Evolutionary conservation across 2,888 invertebrate species (phyloP).

Genomic region (Polyommatus iphigenia): DNA sequence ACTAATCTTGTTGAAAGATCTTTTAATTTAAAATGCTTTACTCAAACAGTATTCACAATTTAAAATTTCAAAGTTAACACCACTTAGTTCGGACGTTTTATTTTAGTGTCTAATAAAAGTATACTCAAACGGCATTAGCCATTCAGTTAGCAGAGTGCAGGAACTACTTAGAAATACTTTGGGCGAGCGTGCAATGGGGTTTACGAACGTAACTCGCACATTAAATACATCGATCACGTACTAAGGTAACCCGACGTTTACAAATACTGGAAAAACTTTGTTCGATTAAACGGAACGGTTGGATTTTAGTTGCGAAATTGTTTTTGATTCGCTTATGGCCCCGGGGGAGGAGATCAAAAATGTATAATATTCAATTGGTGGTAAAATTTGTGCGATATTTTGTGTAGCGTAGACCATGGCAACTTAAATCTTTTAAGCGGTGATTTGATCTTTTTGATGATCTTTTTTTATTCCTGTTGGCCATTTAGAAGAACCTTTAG

Average conservation of each 20-base stretch:
- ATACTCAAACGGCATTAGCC: constrained; percentile 23
- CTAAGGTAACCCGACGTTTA: constrained; percentile 26
- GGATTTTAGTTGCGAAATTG: neutral
- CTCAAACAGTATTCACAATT: neutral
- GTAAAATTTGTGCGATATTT: too few species aligned
- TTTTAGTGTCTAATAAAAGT: constrained; percentile 25
- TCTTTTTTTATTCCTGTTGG: too few species aligned
- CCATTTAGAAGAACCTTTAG: too few species aligned
- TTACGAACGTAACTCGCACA: constrained; percentile 6
- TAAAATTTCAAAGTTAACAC: constrained; percentile 3
- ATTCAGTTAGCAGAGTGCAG: constrained; percentile 30
- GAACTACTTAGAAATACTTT: constrained; percentile 25
- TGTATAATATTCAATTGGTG: too few species aligned
- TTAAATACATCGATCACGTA: constrained; percentile 27
- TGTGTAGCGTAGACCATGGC: too few species aligned
- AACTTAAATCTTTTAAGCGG: too few species aligned
- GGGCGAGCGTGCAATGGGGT: constrained; percentile 18
- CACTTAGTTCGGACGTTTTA: constrained; percentile 11
- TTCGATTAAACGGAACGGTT: neutral
- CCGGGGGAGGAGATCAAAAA: neutral
- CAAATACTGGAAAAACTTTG: constrained; percentile 13
- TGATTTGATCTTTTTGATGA: too few species aligned
- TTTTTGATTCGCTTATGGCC: neutral
- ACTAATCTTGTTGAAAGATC: neutral
- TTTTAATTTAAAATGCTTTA: neutral